phyloP scores from a whole-genome alignment of 2,888 invertebrate genomes.

The Lepidocyrtinus sp. region DNA sequence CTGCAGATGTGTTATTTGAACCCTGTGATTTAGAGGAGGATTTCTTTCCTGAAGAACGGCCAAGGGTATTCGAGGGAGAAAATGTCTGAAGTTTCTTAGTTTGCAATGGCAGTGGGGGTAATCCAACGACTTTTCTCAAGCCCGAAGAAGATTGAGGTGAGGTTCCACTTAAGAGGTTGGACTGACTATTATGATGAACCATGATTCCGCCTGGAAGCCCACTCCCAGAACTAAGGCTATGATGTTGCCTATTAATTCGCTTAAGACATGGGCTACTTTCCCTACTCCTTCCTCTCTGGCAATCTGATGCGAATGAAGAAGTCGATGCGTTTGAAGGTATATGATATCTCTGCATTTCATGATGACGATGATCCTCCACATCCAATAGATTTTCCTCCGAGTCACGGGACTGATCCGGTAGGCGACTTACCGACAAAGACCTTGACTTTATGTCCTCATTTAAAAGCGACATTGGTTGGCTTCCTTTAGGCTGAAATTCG shows the following conservation, averaged over 20 bases:
- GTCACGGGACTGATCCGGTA: too few species aligned
- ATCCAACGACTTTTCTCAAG: constrained; percentile 60
- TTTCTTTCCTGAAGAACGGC: too few species aligned
- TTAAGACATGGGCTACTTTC: constrained; percentile 68
- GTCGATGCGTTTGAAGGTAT: neutral
- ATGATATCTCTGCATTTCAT: neutral
- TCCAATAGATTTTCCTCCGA: neutral
- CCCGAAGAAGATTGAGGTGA: neutral
- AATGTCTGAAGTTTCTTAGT: constrained; percentile 50
- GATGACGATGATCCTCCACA: neutral
- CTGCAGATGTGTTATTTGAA: too few species aligned
- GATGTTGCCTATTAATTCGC: constrained; percentile 61
- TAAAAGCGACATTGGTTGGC: constrained; percentile 6
- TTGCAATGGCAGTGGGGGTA: constrained; percentile 66
- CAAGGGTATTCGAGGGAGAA: constrained; percentile 29
- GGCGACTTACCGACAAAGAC: constrained; percentile 25
- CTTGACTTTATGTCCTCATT: constrained; percentile 23
- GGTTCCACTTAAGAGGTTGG: constrained; percentile 12
- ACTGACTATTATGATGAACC: constrained; percentile 20
- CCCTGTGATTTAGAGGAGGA: too few species aligned
- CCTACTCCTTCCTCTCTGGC: constrained; percentile 60
- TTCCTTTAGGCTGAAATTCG: constrained; percentile 64
- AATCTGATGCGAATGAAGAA: constrained; percentile 15
- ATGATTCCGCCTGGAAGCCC: too few species aligned
- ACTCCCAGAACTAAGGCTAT: neutral